phyloP scores from a whole-genome alignment of 2,888 invertebrate species.

The Eupithecia pulchellata region DNA sequence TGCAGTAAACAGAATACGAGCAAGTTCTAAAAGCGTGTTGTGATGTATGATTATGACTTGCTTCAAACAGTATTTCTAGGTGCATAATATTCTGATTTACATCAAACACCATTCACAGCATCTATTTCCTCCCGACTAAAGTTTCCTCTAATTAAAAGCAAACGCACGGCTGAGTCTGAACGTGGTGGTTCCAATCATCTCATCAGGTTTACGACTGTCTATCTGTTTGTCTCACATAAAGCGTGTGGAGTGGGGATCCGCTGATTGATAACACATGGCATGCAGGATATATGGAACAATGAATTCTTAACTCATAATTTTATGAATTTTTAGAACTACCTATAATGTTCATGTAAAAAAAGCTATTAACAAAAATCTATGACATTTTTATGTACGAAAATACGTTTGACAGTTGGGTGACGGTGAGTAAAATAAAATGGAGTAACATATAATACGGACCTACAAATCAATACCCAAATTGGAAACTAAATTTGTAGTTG shows the following conservation, averaged over 20 bases:
- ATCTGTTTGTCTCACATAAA: conserved; percentile 71
- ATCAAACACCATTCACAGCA: conserved; percentile 38
- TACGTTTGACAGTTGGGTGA: neutral
- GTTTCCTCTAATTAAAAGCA: conserved; percentile 79
- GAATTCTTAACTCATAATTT: conserved; percentile 47
- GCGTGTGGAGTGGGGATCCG: conserved; percentile 69
- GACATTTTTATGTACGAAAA: too few species aligned
- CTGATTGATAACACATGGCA: conserved; percentile 80
- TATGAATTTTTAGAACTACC: conserved; percentile 4
- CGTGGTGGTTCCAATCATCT: conserved; percentile 81
- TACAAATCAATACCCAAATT: neutral
- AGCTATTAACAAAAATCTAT: neutral
- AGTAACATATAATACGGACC: too few species aligned
- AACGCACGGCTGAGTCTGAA: conserved; percentile 69
- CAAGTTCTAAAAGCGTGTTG: neutral
- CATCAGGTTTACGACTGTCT: conserved; percentile 79
- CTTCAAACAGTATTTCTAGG: conserved; percentile 6
- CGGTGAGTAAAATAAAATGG: neutral
- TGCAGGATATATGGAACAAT: conserved; percentile 50
- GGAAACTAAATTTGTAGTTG: neutral
- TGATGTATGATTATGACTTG: conserved; percentile 5
- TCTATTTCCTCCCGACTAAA: conserved; percentile 63
- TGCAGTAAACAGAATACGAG: conserved; percentile 4
- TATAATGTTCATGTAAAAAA: neutral
- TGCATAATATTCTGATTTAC: conserved; percentile 21